Percentiles rank a stretch among this genome's conserved stretches.
phyloP scores from a whole-genome alignment of 2,888 invertebrate species.

The Cephonodes hylas region DNA sequence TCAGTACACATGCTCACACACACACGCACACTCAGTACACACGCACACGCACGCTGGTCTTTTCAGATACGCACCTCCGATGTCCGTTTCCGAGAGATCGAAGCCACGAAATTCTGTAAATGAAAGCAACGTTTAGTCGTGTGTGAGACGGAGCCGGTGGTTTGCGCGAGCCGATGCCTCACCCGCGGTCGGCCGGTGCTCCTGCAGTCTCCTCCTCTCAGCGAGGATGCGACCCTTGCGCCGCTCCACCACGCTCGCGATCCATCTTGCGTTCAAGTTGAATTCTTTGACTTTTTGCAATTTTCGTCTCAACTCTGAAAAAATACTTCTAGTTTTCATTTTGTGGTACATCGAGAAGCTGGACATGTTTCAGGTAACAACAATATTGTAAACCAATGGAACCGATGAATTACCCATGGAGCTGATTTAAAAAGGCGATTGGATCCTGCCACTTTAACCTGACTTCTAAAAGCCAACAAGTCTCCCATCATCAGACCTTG shows the following conservation, averaged over 20 bases:
- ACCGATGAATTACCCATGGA: too few species aligned
- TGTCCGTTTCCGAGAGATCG: slow-evolving; percentile 30
- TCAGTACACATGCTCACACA: neutral
- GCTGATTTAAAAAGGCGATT: too few species aligned
- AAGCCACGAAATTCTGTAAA: slow-evolving; percentile 49
- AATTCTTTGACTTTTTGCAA: slow-evolving; percentile 36
- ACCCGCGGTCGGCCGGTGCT: slow-evolving; percentile 11
- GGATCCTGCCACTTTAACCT: too few species aligned
- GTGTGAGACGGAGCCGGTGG: too few species aligned
- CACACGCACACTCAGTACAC: neutral
- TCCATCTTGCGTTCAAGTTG: slow-evolving; percentile 36
- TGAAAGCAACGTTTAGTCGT: neutral
- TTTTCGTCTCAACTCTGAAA: slow-evolving; percentile 31
- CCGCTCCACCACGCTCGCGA: slow-evolving; percentile 32
- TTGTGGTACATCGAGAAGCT: too few species aligned
- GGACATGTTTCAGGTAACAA: too few species aligned
- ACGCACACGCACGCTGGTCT: neutral
- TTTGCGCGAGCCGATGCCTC: too few species aligned
- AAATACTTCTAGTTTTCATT: neutral
- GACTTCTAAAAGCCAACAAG: too few species aligned
- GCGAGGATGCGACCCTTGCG: slow-evolving; percentile 33
- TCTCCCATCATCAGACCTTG: too few species aligned
- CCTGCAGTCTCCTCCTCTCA: slow-evolving; percentile 22
- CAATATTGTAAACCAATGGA: too few species aligned
- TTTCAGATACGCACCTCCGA: slow-evolving; percentile 30